Base-by-base conservation (phyloP, 2,113 vertebrate genomes). In the Thunnus maccoyii region DNA sequence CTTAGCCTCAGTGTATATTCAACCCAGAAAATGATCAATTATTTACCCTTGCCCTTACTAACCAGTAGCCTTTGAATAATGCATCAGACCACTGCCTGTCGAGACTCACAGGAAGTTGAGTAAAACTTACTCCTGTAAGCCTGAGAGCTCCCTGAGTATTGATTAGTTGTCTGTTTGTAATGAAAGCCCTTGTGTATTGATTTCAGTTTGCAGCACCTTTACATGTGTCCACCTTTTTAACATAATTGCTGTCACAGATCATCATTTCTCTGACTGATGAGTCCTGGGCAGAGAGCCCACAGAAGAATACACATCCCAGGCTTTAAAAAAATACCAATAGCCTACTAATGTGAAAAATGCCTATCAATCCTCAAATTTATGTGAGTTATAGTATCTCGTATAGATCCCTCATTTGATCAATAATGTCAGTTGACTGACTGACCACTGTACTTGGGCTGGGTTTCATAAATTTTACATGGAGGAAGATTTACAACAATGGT, bases 181-280 rank as follows among this genome's bases (percentile, higher is more conserved):
- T 94, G 91, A 92, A 93, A 94, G 90, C 86, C 85, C 92, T 90
- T 83, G 86, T 85, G 87, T 90, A 94, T 94, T 90, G 92, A 94
- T 94, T 92, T 94, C 88, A 90, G 91, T 92, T 92, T 92, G 88
- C 90, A 89, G 84, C 90, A 94, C 91, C 91, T 94, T 93, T 93
- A 92, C 91, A 92, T 92, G 89, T 94, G 92, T 94, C 92, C 93
- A 93, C 91, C 92, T 93, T 93, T 93, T 94, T 92, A 94, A 93
- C 92, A 92, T 93, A 93, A 93, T 93, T 93, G 92, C 91, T 92
- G 92, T 94, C 92, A 90, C 90, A 91, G 87, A 90, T 91, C 91
- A 93, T 92, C 93, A 93, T 92, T 90, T 67, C 84, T 73, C 86
- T 92, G 92, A 91, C 85, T 80, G 87, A 91, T 90, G 84, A 91